Evolutionary conservation across 2,888 invertebrate species (phyloP).

Genomic region (Cetonia aurata): DNA sequence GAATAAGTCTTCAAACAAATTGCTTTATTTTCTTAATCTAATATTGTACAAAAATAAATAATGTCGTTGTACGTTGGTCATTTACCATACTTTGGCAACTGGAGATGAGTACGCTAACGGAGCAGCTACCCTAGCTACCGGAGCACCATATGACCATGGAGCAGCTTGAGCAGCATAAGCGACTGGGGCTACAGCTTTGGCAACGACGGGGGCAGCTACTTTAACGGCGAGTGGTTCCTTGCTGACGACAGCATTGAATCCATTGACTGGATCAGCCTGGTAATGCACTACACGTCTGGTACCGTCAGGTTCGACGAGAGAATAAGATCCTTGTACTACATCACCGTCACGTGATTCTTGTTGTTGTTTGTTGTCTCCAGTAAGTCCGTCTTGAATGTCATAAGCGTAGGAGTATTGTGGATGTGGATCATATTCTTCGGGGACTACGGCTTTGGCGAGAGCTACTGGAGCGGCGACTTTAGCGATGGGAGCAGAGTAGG

Average conservation of each 20-base stretch:
- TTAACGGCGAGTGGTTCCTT: slow-evolving; percentile 68
- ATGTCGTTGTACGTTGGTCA: not conserved
- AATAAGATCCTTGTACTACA: slow-evolving; percentile 69
- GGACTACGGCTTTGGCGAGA: slow-evolving; percentile 32
- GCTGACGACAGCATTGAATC: slow-evolving; percentile 75
- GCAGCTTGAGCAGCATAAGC: slow-evolving; percentile 58
- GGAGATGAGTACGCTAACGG: slow-evolving; percentile 48
- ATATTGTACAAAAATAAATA: slow-evolving; percentile 34
- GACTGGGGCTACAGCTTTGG: slow-evolving; percentile 62
- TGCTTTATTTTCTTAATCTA: slow-evolving; percentile 19
- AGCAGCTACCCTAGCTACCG: slow-evolving; percentile 43
- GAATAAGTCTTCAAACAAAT: not conserved
- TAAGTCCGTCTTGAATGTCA: slow-evolving; percentile 69
- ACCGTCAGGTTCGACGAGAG: slow-evolving; percentile 69
- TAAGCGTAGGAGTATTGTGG: slow-evolving; percentile 69
- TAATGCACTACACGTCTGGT: slow-evolving; percentile 69
- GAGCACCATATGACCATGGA: slow-evolving; percentile 48
- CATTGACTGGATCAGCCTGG: slow-evolving; percentile 71
- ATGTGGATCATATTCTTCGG: slow-evolving; percentile 65
- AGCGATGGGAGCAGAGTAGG: slow-evolving; percentile 55
- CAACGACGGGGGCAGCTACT: slow-evolving; percentile 56
- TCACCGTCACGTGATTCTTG: slow-evolving; percentile 68
- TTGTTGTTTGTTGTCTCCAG: slow-evolving; percentile 69
- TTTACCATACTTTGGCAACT: slow-evolving; percentile 55
- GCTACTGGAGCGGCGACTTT: slow-evolving; percentile 56